A percentile compares a stretch with the other conserved stretches of the same genome.
These are phyloP conservation scores for Leptopilina drosophilae DNA, from an alignment of 2,888 invertebrate species.

Conservation along the genomic window DNA sequence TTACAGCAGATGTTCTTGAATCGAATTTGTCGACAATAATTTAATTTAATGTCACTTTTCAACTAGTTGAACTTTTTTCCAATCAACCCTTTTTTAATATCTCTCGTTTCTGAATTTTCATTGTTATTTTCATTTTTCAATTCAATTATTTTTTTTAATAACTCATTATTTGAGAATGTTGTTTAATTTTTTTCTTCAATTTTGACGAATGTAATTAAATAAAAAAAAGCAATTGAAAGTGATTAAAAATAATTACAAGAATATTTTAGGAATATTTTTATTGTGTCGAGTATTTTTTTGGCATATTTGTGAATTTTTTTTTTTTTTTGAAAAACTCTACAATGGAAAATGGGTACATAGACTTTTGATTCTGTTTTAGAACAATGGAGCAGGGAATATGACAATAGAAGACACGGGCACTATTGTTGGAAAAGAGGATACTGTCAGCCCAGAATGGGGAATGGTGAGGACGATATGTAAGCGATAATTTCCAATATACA, in stretches of 20 bases:
- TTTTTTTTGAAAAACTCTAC: neutral
- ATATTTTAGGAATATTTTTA: neutral
- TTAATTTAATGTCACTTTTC: neutral
- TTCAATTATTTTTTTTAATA: no score
- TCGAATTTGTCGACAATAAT: neutral
- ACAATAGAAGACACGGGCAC: slow-evolving; percentile 56
- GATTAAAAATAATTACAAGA: neutral
- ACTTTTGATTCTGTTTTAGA: slow-evolving; percentile 61
- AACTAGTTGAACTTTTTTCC: no score
- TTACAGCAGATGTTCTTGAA: slow-evolving; percentile 12
- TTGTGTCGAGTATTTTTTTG: neutral
- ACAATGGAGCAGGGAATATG: slow-evolving; percentile 64
- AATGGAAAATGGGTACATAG: slow-evolving; percentile 24
- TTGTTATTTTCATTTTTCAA: no score
- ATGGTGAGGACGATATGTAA: slow-evolving; percentile 66
- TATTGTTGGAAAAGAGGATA: slow-evolving; percentile 54
- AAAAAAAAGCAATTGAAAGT: neutral
- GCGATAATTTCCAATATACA: slow-evolving; percentile 44
- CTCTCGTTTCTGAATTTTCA: no score
- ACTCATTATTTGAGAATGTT: no score
- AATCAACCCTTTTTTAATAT: neutral
- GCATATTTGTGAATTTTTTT: neutral
- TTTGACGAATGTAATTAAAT: neutral
- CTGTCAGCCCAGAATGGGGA: slow-evolving; percentile 69
- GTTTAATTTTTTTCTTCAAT: no score